Evolutionary conservation across 2,888 invertebrate genomes (phyloP), one percentile per base, ranked within the genome.

Genomic region (Aspidapion aeneum): DNA sequence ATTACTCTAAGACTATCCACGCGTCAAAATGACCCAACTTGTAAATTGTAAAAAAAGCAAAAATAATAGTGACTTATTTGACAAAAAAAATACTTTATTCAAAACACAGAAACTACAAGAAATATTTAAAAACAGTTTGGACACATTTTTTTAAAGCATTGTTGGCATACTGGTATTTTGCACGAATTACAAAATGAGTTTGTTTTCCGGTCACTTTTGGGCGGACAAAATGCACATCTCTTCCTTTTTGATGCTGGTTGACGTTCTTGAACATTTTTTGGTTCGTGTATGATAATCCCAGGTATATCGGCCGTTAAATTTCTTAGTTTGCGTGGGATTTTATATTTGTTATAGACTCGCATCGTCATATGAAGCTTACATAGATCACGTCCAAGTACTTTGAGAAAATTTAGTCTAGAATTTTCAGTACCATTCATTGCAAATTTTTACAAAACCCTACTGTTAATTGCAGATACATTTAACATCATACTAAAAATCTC

Each of bases 401-500:
- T 61, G 19, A 63, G 19, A 59, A 64, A 63, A 48, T 60, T 54
- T 48, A 19, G 50, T 18, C 61, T 35, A 50, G 55, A 61, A 19
- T 57, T 63, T 63, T 65, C 50, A 21, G 59, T 57, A 21, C 60
- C 63, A 58, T 62, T 17, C 21, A 16, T 54, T 48, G 63, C 19
- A 63, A 62, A 65, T 56, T 63, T 52, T 50, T 63, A 64, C n/a
- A 62, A n/a, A n/a, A 62, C 55, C 18, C 56, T 21, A 54, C 63
- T 62, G 54, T 66, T 69, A 16, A 62, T 70, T 35, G 35, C 35
- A 35, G 35, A 35, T 35, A 35, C 35, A 35, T 35, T 66, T 55
- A 72, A 51, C 12, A 72, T 51, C 50, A 60, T 50, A 58, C 63
- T 68, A 61, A 72, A 72, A 21, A 72, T 21, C 58, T 64, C 65